Evolutionary conservation across 1,140 invertebrate genomes (phyloP), one percentile per base, ranked within the genome.

Genomic region (Brachionus koreanus): DNA sequence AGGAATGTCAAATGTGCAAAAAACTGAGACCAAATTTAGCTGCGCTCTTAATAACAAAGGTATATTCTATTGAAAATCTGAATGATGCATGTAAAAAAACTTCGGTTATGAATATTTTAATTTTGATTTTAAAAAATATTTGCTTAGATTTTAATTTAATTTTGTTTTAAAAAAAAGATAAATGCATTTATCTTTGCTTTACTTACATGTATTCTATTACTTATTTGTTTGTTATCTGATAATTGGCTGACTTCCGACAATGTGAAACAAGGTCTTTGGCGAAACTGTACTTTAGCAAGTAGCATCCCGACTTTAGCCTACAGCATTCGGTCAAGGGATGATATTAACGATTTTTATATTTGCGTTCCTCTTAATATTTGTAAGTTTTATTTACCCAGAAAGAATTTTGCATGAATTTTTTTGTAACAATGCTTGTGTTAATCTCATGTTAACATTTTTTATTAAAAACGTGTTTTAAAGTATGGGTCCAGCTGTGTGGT

Each of bases 301-400:
- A 61, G 49, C 49, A 79, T 79, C 61, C 76, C 76, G 13, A 61
- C n/a, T 79, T 42, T 79, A n/a, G 76, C 76, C n/a, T 61, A 79
- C 39, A 79, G 76, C 49, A 79, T 79, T 79, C 46, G 49, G n/a
- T 16, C 76, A 61, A 37, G 35, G 19, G 49, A 79, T 12, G 23
- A 46, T 74, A 42, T 42, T 37, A 69, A 69, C n/a, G 33, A 69
- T 61, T 79, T 79, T 79, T 79, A 79, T 65, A 79, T 79, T 79
- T 79, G 76, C 39, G 76, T 61, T 57, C 76, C 76, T 65, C 29
- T 79, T 79, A 79, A 79, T 42, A 65, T 79, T 79, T 79, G 76
- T 79, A 79, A 79, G 76, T 79, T 23, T 79, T 35, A 6, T 61
- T 61, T 61, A 42, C 57, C 35, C 9, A 29, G 3, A 7, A 13